Base-by-base conservation (phyloP, 1,140 invertebrate species). In the Potamilus streckersoni region DNA sequence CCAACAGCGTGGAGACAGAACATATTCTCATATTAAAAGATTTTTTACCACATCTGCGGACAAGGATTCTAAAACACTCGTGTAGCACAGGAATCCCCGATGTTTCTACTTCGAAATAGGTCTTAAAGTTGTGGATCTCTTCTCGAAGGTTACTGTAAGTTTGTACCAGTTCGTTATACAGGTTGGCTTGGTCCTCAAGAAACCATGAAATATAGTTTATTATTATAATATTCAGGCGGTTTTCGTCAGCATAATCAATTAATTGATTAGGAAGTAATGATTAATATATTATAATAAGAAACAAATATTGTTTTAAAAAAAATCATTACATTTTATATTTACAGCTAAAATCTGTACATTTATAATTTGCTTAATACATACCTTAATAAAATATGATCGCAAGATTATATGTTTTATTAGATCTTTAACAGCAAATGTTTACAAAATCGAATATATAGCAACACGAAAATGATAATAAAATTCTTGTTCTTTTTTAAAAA, bases 161-260 rank as follows among this genome's bases (percentile, higher is more conserved):
- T n/a, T 66, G 66, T 12, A 77, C 56, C 1, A 77, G 63, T 19
- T 77, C 75, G 56, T 77, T 77, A 49, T 77, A 77, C 59, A 77
- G 57, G 38, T 38, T 56, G 12, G 58, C 70, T 17, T 65, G n/a
- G 70, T 77, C 70, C 75, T 77, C 60, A 31, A 72, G 56, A 38
- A 56, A 49, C n/a, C 20, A 27, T 70, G 23, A 27, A 14, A 70
- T 38, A 70, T 17, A 49, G 4, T 49, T 15, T 49, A 49, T 68
- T 17, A 49, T 31, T 13, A 19, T 6, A 13, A 27, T 6, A 27
- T n/a, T n/a, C 23, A 27, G 15, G 15, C 31, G 5, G 14, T 49
- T 5, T 12, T 13, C 4, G 23, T 19, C 5, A 68, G 13, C 27
- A 17, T 2, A 68, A 13, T 17, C 49, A 49, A 15, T 68, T 55